Base-by-base conservation (phyloP, 1,140 invertebrate species). In the Armadillidium nasatum region DNA sequence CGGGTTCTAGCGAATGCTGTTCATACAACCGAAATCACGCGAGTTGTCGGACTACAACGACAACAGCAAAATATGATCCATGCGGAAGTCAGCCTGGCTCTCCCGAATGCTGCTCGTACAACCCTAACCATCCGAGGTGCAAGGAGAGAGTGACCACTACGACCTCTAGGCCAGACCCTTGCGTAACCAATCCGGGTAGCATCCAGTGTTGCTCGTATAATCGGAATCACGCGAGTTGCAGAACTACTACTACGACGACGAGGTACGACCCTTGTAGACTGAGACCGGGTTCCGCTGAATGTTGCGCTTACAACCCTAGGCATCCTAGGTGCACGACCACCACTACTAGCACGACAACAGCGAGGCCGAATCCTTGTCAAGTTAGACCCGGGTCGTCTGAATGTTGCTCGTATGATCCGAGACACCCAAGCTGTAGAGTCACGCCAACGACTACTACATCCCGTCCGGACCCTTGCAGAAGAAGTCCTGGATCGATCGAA, bases 141-240 rank as follows among this genome's bases (percentile, higher is more conserved):
- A 9, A 9, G 46, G 15, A 50, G n/a, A 72, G n/a, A n/a, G n/a
- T n/a, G n/a, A n/a, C 76, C 44, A 72, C 76, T 10, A 77, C 76
- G 15, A 77, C 76, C 10, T 68, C 23, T 6, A 67, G 46, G 44
- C 71, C 71, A 19, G 71, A 77, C 68, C 76, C 76, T 43, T 77
- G 76, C 68, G 43, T 44, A 7, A 10, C 19, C 15, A 78, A 74
- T 66, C 76, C 76, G 4, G 69, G 72, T 4, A 74, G 72, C 7
- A 43, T 11, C 13, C 72, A 74, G 46, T 78, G 76, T 60, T 78
- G 76, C 66, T 44, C 66, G n/a, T n/a, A 6, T 19, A n/a, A 43
- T 44, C 44, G 7, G 33, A 4, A 22, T 2, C 44, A 73, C 15
- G 4, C 46, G 11, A 73, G 72, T 73, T 73, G 72, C 21, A 19